Evolutionary conservation across 2,888 invertebrate genomes (phyloP).

Genomic region (Megaustenia siamemsis): DNA sequence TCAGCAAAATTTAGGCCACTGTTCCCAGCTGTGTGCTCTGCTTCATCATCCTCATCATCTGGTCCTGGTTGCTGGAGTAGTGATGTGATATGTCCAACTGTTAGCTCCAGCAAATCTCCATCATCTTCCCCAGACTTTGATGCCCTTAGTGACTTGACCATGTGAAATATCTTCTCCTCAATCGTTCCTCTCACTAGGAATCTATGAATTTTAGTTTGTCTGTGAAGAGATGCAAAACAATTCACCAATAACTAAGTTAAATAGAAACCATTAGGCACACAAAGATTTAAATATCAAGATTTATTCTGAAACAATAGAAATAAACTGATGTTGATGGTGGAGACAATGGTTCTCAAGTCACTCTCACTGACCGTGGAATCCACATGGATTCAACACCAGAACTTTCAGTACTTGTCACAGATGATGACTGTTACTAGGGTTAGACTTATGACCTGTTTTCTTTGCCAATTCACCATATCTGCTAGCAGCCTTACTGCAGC

Average conservation of each 20-base stretch:
- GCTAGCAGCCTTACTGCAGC: too few relatives aligned
- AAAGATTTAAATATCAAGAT: too few relatives aligned
- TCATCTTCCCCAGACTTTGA: conserved; percentile 60
- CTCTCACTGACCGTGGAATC: too few relatives aligned
- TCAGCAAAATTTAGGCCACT: background rate
- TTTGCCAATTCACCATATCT: too few relatives aligned
- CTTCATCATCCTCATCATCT: conserved; percentile 55
- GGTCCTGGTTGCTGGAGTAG: conserved; percentile 60
- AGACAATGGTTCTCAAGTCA: too few relatives aligned
- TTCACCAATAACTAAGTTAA: background rate
- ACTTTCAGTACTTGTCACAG: too few relatives aligned
- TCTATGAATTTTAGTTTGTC: conserved; percentile 86
- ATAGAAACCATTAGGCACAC: background rate
- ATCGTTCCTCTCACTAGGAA: conserved; percentile 86
- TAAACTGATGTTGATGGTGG: too few relatives aligned
- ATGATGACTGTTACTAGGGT: too few relatives aligned
- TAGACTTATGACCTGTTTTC: too few relatives aligned
- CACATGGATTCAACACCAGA: too few relatives aligned
- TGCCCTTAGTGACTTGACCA: conserved; percentile 64
- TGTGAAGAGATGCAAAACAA: conserved; percentile 70
- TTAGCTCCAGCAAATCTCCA: conserved; percentile 61
- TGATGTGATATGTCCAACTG: conserved; percentile 69
- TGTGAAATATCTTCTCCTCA: conserved; percentile 84
- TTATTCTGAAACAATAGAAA: too few relatives aligned
- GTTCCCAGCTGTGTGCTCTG: background rate